Evolutionary conservation across 2,797 vertebrate species (phyloP).

Genomic region (Avahi laniger): DNA sequence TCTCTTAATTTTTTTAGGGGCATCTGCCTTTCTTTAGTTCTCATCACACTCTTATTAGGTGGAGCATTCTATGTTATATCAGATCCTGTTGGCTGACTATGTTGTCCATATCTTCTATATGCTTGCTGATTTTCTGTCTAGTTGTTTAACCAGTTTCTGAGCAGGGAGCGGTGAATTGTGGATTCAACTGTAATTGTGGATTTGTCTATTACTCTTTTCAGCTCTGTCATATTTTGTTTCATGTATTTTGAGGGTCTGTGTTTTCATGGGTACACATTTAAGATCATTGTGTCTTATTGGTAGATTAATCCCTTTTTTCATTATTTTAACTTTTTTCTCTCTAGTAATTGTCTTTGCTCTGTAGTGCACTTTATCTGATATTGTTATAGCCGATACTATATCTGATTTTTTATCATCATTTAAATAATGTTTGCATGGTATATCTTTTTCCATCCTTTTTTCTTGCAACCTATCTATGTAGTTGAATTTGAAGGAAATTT

Average conservation of each 20-base stretch:
- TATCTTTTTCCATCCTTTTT: background rate
- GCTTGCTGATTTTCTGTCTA: background rate
- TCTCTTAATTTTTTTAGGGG: too few relatives aligned
- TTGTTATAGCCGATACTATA: background rate
- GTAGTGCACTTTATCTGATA: background rate
- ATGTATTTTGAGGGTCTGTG: background rate
- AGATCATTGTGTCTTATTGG: background rate
- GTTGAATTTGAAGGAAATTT: conserved; percentile 28
- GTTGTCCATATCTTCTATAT: background rate
- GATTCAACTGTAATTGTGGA: background rate
- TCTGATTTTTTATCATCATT: background rate
- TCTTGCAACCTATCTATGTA: background rate
- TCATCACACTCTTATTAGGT: background rate
- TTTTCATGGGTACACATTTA: background rate
- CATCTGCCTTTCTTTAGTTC: too few relatives aligned
- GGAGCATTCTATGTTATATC: background rate
- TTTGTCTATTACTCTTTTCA: background rate
- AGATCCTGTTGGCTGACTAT: background rate
- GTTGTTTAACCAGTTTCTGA: background rate
- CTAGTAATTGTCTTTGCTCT: background rate
- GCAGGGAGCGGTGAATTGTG: background rate
- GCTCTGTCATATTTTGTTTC: background rate
- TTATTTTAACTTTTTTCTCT: background rate
- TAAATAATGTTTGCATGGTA: background rate
- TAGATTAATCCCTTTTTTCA: background rate